These are phyloP conservation scores for Catharus bicknelli DNA, from an alignment of 2,113 vertebrate genomes.

Conservation along the genomic window DNA sequence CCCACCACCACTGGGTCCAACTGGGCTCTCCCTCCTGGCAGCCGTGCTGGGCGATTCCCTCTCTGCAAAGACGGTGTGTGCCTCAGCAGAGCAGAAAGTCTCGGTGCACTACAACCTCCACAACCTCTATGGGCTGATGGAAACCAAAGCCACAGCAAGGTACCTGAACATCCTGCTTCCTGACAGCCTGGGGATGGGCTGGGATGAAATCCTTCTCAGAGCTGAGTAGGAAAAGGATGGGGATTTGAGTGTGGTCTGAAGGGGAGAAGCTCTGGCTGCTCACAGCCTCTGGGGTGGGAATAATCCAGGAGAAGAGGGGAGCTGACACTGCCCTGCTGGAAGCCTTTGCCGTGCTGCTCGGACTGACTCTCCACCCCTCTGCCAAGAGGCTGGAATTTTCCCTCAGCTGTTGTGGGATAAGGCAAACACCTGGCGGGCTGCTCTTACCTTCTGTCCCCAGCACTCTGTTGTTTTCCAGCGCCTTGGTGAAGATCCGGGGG, in stretches of 20 bases:
- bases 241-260: neutral
- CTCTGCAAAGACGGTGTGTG: slow-evolving; percentile 72
- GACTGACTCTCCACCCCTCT: rapidly evolving
- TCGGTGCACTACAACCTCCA: slow-evolving; percentile 79
- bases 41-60: slow-evolving; percentile 71
- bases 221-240: neutral
- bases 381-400: neutral
- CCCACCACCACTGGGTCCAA: rapidly evolving
- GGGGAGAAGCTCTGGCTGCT: neutral
- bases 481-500: slow-evolving; percentile 75
- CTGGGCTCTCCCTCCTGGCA: slow-evolving; percentile 17
- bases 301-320: neutral
- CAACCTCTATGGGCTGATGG: slow-evolving; percentile 80
- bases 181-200: rapidly evolving
- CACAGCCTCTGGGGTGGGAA: neutral
- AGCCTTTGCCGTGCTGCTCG: rapidly evolving
- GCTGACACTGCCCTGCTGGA: neutral
- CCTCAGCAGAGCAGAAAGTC: slow-evolving; percentile 69
- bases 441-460: neutral
- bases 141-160: slow-evolving; percentile 78
- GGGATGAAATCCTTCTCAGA: neutral
- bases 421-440: rapidly evolving
- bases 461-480: slow-evolving; percentile 66
- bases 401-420: neutral
- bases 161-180: neutral